phyloP scores from a whole-genome alignment of 2,113 vertebrate species.

The Saccopteryx leptura region DNA sequence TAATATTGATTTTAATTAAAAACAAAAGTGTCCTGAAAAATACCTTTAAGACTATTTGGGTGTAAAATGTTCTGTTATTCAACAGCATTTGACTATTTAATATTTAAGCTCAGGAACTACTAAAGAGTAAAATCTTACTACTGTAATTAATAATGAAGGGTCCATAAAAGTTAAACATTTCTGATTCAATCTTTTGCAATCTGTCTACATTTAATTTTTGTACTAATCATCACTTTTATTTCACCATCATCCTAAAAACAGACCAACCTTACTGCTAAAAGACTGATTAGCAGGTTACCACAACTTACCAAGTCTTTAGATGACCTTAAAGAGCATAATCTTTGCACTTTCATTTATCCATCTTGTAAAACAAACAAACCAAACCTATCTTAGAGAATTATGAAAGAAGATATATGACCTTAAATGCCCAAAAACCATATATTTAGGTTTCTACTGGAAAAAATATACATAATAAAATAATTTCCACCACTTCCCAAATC shows the following conservation, averaged over 20 bases:
- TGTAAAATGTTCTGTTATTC: background rate
- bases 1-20: slow-evolving; percentile 19
- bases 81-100: slow-evolving; percentile 24
- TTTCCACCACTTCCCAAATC: slow-evolving; percentile 18
- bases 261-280: slow-evolving; percentile 16
- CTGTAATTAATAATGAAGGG: background rate
- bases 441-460: slow-evolving; percentile 25
- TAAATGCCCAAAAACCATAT: slow-evolving; percentile 37
- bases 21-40: slow-evolving; percentile 33
- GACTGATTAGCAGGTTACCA: background rate
- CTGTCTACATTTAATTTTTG: slow-evolving; percentile 32
- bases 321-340: slow-evolving; percentile 34
- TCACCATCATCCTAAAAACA: slow-evolving; percentile 36
- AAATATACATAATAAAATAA: background rate
- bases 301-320: slow-evolving; percentile 36
- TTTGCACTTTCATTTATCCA: background rate
- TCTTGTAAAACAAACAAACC: slow-evolving; percentile 40
- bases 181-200: slow-evolving; percentile 20
- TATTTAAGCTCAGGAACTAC: slow-evolving; percentile 15
- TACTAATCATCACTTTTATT: slow-evolving; percentile 25
- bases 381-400: slow-evolving; percentile 46
- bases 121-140: slow-evolving; percentile 36
- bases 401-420: slow-evolving; percentile 40
- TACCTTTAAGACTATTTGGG: background rate
- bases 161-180: slow-evolving; percentile 46